Percentiles rank a stretch among this genome's conserved stretches.
Conservation (phyloP, 1,140 invertebrate genomes). For the Mactra quadrangularis region DNA sequence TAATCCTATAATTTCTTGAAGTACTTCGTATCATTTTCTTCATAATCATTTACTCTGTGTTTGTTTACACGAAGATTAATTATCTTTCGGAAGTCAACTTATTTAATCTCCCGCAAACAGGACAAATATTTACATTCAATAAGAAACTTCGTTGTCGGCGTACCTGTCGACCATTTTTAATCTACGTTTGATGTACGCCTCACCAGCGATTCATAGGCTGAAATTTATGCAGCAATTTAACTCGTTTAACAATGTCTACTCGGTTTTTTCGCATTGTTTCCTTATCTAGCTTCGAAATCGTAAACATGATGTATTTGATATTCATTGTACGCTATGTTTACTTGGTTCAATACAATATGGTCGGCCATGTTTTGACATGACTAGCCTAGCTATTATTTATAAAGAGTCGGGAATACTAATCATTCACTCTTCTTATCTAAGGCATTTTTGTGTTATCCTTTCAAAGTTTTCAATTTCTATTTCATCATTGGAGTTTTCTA, state of each 20-base stretch:
- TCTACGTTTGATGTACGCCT: slow-evolving; percentile 58
- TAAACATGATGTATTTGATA: slow-evolving; percentile 50
- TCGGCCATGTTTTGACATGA: slow-evolving; percentile 11
- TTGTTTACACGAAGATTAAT: slow-evolving; percentile 56
- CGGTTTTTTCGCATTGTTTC: slow-evolving; percentile 27
- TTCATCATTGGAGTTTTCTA: slow-evolving; percentile 27
- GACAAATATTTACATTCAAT: slow-evolving; percentile 58
- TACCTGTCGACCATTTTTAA: slow-evolving; percentile 50
- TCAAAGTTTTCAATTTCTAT: slow-evolving; percentile 36
- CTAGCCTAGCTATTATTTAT: too few species aligned
- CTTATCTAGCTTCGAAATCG: slow-evolving; percentile 48
- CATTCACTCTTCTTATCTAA: slow-evolving; percentile 15
- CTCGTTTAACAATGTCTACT: slow-evolving; percentile 40
- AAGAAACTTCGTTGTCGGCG: slow-evolving; percentile 31
- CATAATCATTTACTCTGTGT: slow-evolving; percentile 31
- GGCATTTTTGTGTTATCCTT: slow-evolving; percentile 35
- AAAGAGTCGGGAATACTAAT: too few species aligned
- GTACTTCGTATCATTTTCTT: neutral
- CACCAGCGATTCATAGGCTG: slow-evolving; percentile 13
- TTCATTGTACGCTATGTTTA: slow-evolving; percentile 29
- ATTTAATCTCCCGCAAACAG: slow-evolving; percentile 60
- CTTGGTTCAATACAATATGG: slow-evolving; percentile 9
- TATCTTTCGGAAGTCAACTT: slow-evolving; percentile 60
- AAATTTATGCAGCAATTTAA: slow-evolving; percentile 55
- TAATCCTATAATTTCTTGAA: too few species aligned